A percentile compares a stretch with the other conserved stretches of the same genome.
phyloP scores from a whole-genome alignment of 2,888 invertebrate species.

The Rhamphomyia laevipes region DNA sequence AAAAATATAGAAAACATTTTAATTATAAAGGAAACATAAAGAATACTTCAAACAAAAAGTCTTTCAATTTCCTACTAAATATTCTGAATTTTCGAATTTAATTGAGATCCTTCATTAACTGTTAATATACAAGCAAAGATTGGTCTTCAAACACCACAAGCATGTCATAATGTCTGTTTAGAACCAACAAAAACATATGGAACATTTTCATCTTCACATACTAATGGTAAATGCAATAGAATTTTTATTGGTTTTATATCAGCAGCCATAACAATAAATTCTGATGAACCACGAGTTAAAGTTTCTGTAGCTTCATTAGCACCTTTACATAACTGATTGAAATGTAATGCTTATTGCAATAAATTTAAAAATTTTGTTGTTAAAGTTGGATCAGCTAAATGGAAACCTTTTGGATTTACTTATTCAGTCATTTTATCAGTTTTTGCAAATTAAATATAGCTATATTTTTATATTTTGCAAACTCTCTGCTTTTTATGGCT shows the following conservation, averaged over 20 bases:
- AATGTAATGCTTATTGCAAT: constrained; percentile 91
- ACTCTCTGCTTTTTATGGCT: constrained; percentile 35
- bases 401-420: constrained; percentile 94
- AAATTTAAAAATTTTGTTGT: constrained; percentile 91
- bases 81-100: constrained; percentile 84
- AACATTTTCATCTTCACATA: constrained; percentile 98
- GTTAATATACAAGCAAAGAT: constrained; percentile 95
- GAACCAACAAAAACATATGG: constrained; percentile 96
- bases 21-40: background rate
- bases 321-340: constrained; percentile 95
- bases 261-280: constrained; percentile 97
- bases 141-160: constrained; percentile 94
- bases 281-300: constrained; percentile 86
- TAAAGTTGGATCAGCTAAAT: constrained; percentile 83
- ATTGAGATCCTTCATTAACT: constrained; percentile 90
- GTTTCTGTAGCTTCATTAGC: constrained; percentile 98
- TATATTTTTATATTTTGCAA: constrained; percentile 8
- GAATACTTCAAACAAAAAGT: constrained; percentile 70
- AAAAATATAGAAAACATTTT: no score
- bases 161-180: constrained; percentile 91
- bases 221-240: constrained; percentile 85
- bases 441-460: background rate
- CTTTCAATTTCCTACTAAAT: constrained; percentile 95
- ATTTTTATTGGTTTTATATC: constrained; percentile 98
- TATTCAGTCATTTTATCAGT: constrained; percentile 47